Evolutionary conservation across 1,140 invertebrate genomes (phyloP), one percentile per base, ranked within the genome.

Genomic region (Micrasema minimum): DNA sequence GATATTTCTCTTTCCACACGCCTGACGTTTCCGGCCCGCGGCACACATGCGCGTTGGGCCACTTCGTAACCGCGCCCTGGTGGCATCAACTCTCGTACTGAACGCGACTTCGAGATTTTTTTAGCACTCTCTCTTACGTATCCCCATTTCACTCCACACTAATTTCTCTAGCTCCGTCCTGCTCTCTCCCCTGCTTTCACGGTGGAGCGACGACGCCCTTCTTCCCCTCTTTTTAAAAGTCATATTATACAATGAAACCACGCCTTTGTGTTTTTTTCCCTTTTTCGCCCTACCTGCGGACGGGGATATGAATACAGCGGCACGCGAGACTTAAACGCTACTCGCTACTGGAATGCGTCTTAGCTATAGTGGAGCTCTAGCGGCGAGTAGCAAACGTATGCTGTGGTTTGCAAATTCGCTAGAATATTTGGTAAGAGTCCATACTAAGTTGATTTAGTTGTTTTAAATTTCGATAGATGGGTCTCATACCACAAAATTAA

Each of bases 181-280:
- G 38, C 26, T 70, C 59, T 38, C 31, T 10, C 46, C 20, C n/a
- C 31, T 16, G 59, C 72, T 66, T 53, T 53, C 64, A 22, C 46
- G 48, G 64, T 46, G 64, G 45, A 53, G 59, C 68, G 69, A 71
- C 72, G 37, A 69, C 72, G 69, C 72, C 72, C 72, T 71, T 69
- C 72, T 64, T 59, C 69, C 72, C 72, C 72, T 48, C 72, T 71
- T 71, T 74, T 70, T 55, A 71, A 69, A 70, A 74, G 57, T 71
- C 65, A 53, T 61, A 20, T 65, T 61, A 37, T 69, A 43, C 66
- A 22, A 68, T 55, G 68, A 74, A 74, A 74, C 72, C 72, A 74
- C 72, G 72, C 72, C 72, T 74, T 73, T 69, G 67, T 66, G 57
- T 72, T 69, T 69, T 69, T 70, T 73, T 68, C 53, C 41, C 12